phyloP scores from a whole-genome alignment of 2,888 invertebrate species.

The Laothoe populi region DNA sequence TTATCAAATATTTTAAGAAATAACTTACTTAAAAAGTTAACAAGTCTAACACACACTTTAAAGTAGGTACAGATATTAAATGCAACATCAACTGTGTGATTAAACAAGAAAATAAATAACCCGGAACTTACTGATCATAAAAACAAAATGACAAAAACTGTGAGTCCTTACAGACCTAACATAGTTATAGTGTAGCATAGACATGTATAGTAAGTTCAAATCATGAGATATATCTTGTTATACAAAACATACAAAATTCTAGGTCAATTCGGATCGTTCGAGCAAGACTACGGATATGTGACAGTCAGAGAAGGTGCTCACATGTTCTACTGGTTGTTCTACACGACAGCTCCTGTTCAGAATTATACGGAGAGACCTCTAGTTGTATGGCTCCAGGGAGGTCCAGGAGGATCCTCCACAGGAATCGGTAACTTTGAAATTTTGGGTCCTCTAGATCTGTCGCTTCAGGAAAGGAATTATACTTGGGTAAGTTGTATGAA shows the following conservation, averaged over 20 bases:
- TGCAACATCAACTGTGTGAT: too few relatives aligned
- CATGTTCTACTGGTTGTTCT: constrained; percentile 95
- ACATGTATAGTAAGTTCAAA: too few relatives aligned
- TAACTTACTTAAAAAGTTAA: too few relatives aligned
- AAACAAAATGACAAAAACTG: too few relatives aligned
- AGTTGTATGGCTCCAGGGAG: constrained; percentile 95
- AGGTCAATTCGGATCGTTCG: constrained; percentile 84
- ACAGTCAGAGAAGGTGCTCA: constrained; percentile 89
- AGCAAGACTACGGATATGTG: constrained; percentile 91
- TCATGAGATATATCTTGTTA: background rate
- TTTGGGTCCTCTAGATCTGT: constrained; percentile 89
- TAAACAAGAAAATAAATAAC: too few relatives aligned
- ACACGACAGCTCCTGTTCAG: constrained; percentile 86
- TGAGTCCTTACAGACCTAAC: too few relatives aligned
- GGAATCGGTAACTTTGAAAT: constrained; percentile 95
- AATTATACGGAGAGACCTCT: constrained; percentile 88
- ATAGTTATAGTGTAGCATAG: too few relatives aligned
- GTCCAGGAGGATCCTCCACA: constrained; percentile 92
- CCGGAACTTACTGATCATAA: too few relatives aligned
- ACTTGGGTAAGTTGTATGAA: constrained; percentile 87
- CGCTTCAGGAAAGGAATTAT: constrained; percentile 86
- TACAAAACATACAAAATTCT: constrained; percentile 26
- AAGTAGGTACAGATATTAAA: too few relatives aligned
- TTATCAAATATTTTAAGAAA: too few relatives aligned
- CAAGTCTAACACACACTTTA: too few relatives aligned